Evolutionary conservation across 2,797 vertebrate genomes (phyloP), one percentile per base, ranked within the genome.

Genomic region (Micrastur ruficollis): DNA sequence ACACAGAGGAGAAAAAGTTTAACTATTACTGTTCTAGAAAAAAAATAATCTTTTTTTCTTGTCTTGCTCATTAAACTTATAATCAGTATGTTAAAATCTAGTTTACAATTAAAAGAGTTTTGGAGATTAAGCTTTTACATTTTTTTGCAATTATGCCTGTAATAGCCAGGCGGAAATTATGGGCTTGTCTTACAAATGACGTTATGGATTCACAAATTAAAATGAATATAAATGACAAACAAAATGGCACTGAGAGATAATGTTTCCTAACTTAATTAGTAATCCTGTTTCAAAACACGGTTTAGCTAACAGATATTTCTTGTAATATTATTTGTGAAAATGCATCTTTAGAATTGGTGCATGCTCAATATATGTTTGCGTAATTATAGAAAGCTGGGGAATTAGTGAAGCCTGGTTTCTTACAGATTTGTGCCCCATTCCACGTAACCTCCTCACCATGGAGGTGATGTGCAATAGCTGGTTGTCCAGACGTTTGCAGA

Each of bases 161-260:
- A 75, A 75, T 8, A 92, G 38, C 38, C 83, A 86, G 87, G 68
- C 65, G 17, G 42, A 97, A 95, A 52, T 56, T 75, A 93, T 87
- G 85, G 15, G 46, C 50, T 93, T 97, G 94, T 86, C 84, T 76
- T 74, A 73, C 82, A 90, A 95, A 93, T 81, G 31, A 67, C 42
- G 88, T 89, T 93, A 93, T 3, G 19, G 87, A 67, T 58, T 70
- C 32, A 38, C 79, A 90, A 89, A 96, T 95, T 78, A 91, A 96
- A 97, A 97, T 96, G 4, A 97, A 95, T 89, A 94, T 92, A 94
- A 97, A 95, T 96, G 88, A 94, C 92, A 86, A 96, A 75, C 71
- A 93, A 96, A 96, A 96, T 29, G 66, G 26, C 50, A 82, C 36
- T 72, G 91, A 89, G 93, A 95, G 70, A 89, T 91, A 96, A 89